Evolutionary conservation across 2,113 vertebrate species (phyloP).

Genomic region (Microtus oregoni): DNA sequence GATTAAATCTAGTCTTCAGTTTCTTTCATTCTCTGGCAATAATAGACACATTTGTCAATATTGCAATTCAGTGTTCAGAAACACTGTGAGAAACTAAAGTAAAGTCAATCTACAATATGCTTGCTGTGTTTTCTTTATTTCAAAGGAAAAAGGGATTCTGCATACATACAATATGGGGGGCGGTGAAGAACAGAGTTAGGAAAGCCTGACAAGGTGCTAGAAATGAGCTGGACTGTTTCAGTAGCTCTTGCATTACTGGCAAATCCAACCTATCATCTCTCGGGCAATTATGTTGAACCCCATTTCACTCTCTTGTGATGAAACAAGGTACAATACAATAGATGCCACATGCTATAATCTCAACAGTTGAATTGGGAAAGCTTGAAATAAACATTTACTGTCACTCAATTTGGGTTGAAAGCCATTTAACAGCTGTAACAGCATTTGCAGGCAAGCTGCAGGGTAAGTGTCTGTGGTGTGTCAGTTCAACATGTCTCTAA

Average conservation of each 20-base stretch:
- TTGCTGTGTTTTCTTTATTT: not conserved
- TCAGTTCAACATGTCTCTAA: slow-evolving; percentile 54
- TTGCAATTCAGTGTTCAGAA: slow-evolving; percentile 28
- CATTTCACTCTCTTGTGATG: slow-evolving; percentile 9
- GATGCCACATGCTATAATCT: not conserved
- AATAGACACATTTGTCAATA: slow-evolving; percentile 7
- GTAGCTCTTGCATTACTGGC: slow-evolving; percentile 27
- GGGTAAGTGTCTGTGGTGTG: slow-evolving; percentile 52
- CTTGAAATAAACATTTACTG: slow-evolving; percentile 73
- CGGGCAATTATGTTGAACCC: not conserved
- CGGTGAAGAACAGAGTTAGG: not conserved
- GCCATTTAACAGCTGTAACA: slow-evolving; percentile 64
- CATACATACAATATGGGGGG: not conserved
- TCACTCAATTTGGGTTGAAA: slow-evolving; percentile 69
- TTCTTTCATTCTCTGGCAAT: slow-evolving; percentile 32
- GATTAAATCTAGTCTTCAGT: not conserved
- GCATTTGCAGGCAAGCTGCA: slow-evolving; percentile 49
- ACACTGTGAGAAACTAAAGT: not conserved
- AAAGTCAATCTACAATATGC: not conserved
- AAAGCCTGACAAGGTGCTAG: slow-evolving; percentile 22
- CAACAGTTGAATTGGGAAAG: slow-evolving; percentile 50
- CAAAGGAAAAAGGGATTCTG: slow-evolving; percentile 26
- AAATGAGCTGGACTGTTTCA: slow-evolving; percentile 7
- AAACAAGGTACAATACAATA: not conserved
- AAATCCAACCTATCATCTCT: slow-evolving; percentile 64